Conservation (phyloP, 2,113 vertebrate species). For the Lethenteron camtschaticum region DNA sequence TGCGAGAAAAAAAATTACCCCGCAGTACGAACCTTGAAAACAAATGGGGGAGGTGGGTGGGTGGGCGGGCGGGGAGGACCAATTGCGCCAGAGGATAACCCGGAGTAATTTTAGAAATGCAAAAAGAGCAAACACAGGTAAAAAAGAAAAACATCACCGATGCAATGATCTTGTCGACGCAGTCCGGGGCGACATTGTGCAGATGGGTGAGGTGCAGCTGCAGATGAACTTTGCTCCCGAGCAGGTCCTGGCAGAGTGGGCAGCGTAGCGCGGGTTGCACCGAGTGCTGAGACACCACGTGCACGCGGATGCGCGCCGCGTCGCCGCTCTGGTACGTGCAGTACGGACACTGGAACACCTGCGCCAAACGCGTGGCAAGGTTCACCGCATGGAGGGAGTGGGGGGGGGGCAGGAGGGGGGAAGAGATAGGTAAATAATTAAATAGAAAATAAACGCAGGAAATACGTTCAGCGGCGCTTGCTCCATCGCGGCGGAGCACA, state of each 20-base stretch:
- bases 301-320: slow-evolving; percentile 77
- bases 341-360: slow-evolving; percentile 95
- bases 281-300: slow-evolving; percentile 94
- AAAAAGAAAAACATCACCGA: slow-evolving; percentile 33
- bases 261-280: slow-evolving; percentile 92
- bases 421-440: background rate
- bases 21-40: no score
- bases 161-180: slow-evolving; percentile 86
- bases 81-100: no score
- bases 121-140: no score
- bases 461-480: no score
- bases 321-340: slow-evolving; percentile 92
- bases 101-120: no score
- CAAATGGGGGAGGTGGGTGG: no score
- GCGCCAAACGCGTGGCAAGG: no score
- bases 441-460: background rate
- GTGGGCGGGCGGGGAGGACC: no score
- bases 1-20: no score
- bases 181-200: slow-evolving; percentile 91
- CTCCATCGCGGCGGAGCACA: no score
- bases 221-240: slow-evolving; percentile 95
- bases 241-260: slow-evolving; percentile 93
- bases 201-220: slow-evolving; percentile 98
- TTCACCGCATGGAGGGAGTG: no score
- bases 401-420: background rate